These are phyloP conservation scores for Ctenopoma multispine DNA, from an alignment of 2,797 vertebrate species.

Conservation along the genomic window DNA sequence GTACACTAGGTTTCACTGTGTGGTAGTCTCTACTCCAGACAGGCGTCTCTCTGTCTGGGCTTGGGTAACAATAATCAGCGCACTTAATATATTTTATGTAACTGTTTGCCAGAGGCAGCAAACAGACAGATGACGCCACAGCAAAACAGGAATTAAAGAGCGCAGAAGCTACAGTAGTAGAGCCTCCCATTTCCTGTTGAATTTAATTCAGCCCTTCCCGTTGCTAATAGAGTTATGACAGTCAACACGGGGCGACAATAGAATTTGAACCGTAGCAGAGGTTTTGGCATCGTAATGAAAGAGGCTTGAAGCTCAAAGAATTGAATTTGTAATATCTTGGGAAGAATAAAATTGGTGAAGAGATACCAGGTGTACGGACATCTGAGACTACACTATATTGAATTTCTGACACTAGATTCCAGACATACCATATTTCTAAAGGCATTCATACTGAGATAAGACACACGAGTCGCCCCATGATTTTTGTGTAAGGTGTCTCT, in stretches of 20 bases:
- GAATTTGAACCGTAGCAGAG: slow-evolving; percentile 56
- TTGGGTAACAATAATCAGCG: slow-evolving; percentile 54
- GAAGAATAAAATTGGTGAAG: slow-evolving; percentile 33
- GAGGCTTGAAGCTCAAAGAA: slow-evolving; percentile 41
- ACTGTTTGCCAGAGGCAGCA: slow-evolving; percentile 49
- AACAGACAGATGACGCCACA: slow-evolving; percentile 19
- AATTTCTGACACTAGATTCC: slow-evolving; percentile 51
- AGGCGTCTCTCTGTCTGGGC: slow-evolving; percentile 31
- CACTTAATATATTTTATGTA: slow-evolving; percentile 37
- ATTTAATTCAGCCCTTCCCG: slow-evolving; percentile 40
- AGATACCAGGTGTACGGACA: slow-evolving; percentile 25
- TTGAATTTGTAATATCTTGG: slow-evolving; percentile 44
- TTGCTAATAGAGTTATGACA: slow-evolving; percentile 56
- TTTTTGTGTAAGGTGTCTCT: slow-evolving; percentile 45
- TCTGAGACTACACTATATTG: slow-evolving; percentile 40
- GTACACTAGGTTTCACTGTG: slow-evolving; percentile 8
- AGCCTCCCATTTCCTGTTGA: slow-evolving; percentile 43
- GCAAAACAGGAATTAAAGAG: slow-evolving; percentile 34
- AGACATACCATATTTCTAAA: slow-evolving; percentile 22
- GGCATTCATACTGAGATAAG: slow-evolving; percentile 29
- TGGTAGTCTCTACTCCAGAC: neutral
- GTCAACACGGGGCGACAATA: slow-evolving; percentile 45
- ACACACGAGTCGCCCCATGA: slow-evolving; percentile 33
- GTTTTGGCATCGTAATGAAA: slow-evolving; percentile 51
- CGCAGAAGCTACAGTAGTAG: neutral